Conservation (phyloP, 2,888 invertebrate species). For the Microplitis deprimator region DNA sequence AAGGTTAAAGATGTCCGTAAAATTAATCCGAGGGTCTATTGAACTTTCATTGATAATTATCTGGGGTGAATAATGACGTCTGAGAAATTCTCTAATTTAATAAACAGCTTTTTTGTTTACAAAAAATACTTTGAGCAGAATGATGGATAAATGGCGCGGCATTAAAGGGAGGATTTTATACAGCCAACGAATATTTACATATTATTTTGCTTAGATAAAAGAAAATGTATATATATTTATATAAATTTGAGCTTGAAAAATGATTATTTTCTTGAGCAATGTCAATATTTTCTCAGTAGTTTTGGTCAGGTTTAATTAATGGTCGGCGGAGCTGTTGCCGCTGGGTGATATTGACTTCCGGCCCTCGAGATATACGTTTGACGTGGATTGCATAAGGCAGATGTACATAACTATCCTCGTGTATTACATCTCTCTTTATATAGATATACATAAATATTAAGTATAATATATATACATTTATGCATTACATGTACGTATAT, state of each 20-base stretch:
- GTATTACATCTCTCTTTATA: background rate
- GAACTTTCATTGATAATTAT: background rate
- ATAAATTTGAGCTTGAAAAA: background rate
- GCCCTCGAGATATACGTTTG: constrained; percentile 40
- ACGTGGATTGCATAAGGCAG: constrained; percentile 46
- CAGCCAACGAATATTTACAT: too few species aligned
- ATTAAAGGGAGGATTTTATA: too few species aligned
- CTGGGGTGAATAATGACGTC: background rate
- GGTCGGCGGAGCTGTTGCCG: constrained; percentile 23
- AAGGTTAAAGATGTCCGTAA: background rate
- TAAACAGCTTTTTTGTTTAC: too few species aligned
- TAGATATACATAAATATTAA: background rate
- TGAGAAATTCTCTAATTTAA: background rate
- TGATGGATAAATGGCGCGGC: too few species aligned
- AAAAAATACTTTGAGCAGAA: too few species aligned
- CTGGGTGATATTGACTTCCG: constrained; percentile 36
- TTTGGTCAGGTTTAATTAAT: constrained; percentile 48
- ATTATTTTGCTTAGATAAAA: background rate
- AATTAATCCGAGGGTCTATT: background rate
- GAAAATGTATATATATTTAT: background rate
- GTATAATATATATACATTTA: constrained; percentile 27
- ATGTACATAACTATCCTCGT: constrained; percentile 32
- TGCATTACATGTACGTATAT: constrained; percentile 49
- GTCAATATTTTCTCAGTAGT: constrained; percentile 42
- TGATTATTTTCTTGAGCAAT: background rate